Conservation (phyloP, 1,140 invertebrate genomes). For the Pseudobourletiella spinata region DNA sequence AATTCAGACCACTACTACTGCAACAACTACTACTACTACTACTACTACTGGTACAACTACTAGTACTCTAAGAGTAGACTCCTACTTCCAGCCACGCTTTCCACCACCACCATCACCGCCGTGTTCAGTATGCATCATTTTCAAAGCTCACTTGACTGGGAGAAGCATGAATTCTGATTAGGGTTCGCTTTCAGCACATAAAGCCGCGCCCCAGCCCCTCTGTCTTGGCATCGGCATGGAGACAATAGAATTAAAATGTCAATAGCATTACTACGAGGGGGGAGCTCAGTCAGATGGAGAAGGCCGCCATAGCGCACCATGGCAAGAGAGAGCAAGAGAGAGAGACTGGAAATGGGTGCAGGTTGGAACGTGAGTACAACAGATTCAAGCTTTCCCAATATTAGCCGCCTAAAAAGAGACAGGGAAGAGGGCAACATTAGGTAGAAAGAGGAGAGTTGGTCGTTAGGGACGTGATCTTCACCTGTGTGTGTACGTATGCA, state of each 20-base stretch:
- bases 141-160: too few relatives aligned
- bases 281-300: too few relatives aligned
- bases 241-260: conserved; percentile 4
- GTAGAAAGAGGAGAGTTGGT: background rate
- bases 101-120: too few relatives aligned
- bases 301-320: too few relatives aligned
- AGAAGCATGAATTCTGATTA: conserved; percentile 6
- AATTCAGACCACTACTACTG: too few relatives aligned
- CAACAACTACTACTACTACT: too few relatives aligned
- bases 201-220: background rate
- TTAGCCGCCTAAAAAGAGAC: background rate
- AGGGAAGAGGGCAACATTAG: background rate
- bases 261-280: too few relatives aligned
- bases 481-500: background rate
- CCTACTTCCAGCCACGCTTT: too few relatives aligned
- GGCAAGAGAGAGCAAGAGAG: background rate
- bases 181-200: background rate
- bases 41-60: too few relatives aligned
- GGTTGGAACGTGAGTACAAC: background rate
- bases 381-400: background rate
- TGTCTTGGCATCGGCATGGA: background rate
- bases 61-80: too few relatives aligned
- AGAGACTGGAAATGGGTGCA: too few relatives aligned
- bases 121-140: too few relatives aligned
- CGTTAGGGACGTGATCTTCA: background rate